These are phyloP conservation scores for Corythornis cristatus DNA, from an alignment of 2,113 vertebrate genomes.

Conservation along the genomic window DNA sequence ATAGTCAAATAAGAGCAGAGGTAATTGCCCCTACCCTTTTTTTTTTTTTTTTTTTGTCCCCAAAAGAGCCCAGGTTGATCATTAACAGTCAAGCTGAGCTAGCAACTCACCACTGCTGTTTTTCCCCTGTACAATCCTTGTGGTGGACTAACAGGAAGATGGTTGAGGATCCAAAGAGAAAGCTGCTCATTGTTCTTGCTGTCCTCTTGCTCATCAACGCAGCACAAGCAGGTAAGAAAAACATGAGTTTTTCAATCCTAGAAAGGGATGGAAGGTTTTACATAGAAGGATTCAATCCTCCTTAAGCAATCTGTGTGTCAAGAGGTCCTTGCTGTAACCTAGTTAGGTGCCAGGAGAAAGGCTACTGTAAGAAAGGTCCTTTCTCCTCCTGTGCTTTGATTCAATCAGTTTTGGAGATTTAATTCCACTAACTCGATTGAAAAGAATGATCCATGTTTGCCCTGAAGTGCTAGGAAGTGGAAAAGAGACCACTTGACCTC, in stretches of 20 bases:
- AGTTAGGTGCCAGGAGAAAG: neutral
- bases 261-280: neutral
- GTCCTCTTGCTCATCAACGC: conserved; percentile 9
- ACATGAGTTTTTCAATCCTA: neutral
- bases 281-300: neutral
- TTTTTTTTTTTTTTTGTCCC: neutral
- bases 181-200: neutral
- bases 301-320: neutral
- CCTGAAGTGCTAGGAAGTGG: neutral
- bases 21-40: neutral
- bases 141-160: neutral
- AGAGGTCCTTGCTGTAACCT: neutral
- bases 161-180: neutral
- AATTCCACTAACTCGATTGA: neutral
- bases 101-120: neutral
- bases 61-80: neutral
- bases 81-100: neutral
- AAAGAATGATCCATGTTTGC: neutral
- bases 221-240: conserved; percentile 55
- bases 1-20: conserved; percentile 1
- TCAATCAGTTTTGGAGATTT: neutral
- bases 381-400: neutral
- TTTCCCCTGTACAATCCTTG: neutral
- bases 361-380: neutral
- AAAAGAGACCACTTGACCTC: neutral